Base-by-base conservation (phyloP, 2,113 vertebrate species). In the Oncorhynchus nerka region DNA sequence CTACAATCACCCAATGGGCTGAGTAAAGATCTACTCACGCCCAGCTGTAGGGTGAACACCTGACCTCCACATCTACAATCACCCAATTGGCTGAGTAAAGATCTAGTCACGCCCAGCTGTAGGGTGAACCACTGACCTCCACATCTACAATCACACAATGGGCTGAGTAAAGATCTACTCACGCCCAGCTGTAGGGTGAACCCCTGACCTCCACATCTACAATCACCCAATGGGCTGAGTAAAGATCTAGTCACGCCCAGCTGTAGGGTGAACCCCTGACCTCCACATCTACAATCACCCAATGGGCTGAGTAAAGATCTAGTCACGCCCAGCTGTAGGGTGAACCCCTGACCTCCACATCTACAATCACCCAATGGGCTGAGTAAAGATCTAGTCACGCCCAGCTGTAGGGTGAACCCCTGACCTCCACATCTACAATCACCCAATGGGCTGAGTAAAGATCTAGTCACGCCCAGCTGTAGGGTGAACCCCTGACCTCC, bases 21-120 rank as follows among this genome's bases (percentile, higher is more conserved):
- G 24, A 65, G 11, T 4, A 22, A 26, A 20, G 73, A 65, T 15
- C 4, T 11, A 22, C 62, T 74, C 61, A 74, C 12, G 4, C 48
- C 62, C 65, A 55, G 45, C 45, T 68, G 32, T 61, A 74, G 72
- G 8, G 13, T 65, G 32, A 74, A 64, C 55, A 16, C 16, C 30
- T 68, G 39, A 67, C 73, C 64, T 55, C 6, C n/a, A 51, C 64
- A 28, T 68, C 48, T 28, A 22, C 9, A 75, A 66, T 68, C 74
- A 49, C 45, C 71, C 8, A 16, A 34, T 32, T 4, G 24, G 15
- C 51, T 32, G 24, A 65, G 12, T 12, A 22, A 26, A 20, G 73
- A 49, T 16, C 4, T 11, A 22, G 73, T 74, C 61, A 74, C 12
- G 2, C 48, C 62, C 73, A 55, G 45, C 45, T 68, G 59, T 61